Evolutionary conservation across 2,797 vertebrate species (phyloP), one percentile per base, ranked within the genome.

Genomic region (Poeciliopsis turneri): DNA sequence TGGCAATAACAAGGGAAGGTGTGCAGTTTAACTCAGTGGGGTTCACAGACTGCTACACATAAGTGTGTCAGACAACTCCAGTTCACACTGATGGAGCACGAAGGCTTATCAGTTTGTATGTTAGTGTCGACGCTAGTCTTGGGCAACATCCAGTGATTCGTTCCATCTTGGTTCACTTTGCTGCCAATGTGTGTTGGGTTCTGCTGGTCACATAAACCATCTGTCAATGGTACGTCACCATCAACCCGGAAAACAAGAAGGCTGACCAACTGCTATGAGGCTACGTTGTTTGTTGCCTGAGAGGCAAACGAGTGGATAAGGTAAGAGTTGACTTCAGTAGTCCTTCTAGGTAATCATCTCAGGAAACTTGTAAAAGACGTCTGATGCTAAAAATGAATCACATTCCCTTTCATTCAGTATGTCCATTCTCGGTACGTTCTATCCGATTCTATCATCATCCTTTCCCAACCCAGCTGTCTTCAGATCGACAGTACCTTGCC

Each of bases 401-500:
- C 5, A n/a, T 59, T 51, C 43, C 20, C 5, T 81, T 80, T 76
- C 33, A 61, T 59, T 51, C 20, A 53, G 28, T 43, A 18, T 30
- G 51, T 83, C 70, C 77, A 78, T 75, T 59, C 7, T 70, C 25
- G 12, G 25, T 47, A 47, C 57, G 36, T 74, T 61, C 41, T 0
- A 28, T 36, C 57, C 36, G 43, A 28, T 45, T 80, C 53, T 61
- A n/a, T 55, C 47, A 45, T 41, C 43, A 15, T 25, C 33, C 71
- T 74, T 72, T 73, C 30, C 75, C 74, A 70, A 78, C 51, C 70
- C 68, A 2, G 0, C 55, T 25, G 55, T n/a, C 15, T 85, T 39
- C 41, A 80, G 83, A 80, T 83, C 68, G 7, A 55, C 79, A 76
- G 66, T 83, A 90, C 85, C 90, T 88, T 47, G 0, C 78, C 81